Base-by-base conservation (phyloP, 2,888 invertebrate species). In the Seira musarum region DNA sequence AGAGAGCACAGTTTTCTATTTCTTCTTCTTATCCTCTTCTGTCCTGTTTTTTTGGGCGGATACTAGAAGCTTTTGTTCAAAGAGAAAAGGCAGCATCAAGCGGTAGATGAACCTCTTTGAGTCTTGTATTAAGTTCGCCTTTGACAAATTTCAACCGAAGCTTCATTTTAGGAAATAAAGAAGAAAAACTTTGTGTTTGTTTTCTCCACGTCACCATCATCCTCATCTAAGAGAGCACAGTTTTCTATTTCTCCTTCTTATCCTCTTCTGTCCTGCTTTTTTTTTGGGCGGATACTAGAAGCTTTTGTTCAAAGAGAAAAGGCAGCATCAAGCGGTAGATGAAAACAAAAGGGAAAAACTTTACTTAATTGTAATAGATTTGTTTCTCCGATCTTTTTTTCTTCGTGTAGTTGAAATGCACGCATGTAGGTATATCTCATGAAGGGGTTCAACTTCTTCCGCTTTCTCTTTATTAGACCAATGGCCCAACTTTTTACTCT, bases 291-390 rank as follows among this genome's bases (percentile, higher is more conserved):
- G n/a, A n/a, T n/a, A n/a, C n/a, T n/a, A n/a, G n/a, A n/a, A n/a
- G n/a, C n/a, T n/a, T 40, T 40, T 40, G 40, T 40, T 40, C 6
- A 40, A 13, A 40, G 40, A 40, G n/a, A n/a, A n/a, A n/a, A n/a
- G n/a, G n/a, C n/a, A n/a, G n/a, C n/a, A n/a, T n/a, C n/a, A n/a
- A n/a, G n/a, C n/a, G 6, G 40, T 40, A 40, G 40, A 40, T 40
- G 40, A 40, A 40, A 40, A 40, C 40, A 40, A 40, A 40, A 13
- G 40, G n/a, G 13, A 8, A 66, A 74, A 74, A 67, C 60, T 74
- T 40, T 74, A 61, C 60, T 57, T 67, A 74, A 74, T 74, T 74
- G 74, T 74, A 74, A 74, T 67, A 40, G 74, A 74, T 74, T 67
- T 40, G 60, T 67, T n/a, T 74, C 74, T 60, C 19, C 21, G 69